Percentiles rank a stretch among this genome's conserved stretches.
These are phyloP conservation scores for Cordilura impudica DNA, from an alignment of 2,888 invertebrate genomes.

Conservation along the genomic window DNA sequence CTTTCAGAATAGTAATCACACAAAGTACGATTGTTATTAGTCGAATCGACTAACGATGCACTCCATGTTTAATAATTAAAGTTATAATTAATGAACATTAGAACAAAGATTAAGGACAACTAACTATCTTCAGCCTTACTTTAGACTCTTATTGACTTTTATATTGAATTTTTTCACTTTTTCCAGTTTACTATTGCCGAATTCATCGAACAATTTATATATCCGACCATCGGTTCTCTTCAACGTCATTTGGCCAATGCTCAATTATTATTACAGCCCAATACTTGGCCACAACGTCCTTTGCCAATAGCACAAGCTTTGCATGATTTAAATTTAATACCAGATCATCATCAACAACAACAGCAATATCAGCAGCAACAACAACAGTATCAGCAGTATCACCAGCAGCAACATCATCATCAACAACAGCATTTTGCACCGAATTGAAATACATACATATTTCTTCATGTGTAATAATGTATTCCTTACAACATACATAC, in stretches of 20 bases:
- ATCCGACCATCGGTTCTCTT: constrained; percentile 79
- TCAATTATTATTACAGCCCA: constrained; percentile 78
- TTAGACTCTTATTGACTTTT: neutral
- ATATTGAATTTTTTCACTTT: neutral
- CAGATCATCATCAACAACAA: constrained; percentile 51
- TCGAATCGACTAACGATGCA: too few species aligned
- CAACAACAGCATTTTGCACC: constrained; percentile 31
- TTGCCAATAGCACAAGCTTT: constrained; percentile 77
- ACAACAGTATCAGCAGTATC: constrained; percentile 26
- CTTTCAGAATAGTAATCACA: too few species aligned
- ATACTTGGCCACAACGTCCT: constrained; percentile 82
- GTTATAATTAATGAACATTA: too few species aligned
- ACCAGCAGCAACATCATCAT: constrained; percentile 13
- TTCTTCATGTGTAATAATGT: constrained; percentile 9
- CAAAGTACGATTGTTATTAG: too few species aligned
- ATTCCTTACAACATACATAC: neutral
- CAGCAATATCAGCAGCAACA: constrained; percentile 30
- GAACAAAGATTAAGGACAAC: too few species aligned
- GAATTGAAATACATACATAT: constrained; percentile 33
- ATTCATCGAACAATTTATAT: constrained; percentile 84
- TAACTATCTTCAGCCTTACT: too few species aligned
- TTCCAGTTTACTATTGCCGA: constrained; percentile 79
- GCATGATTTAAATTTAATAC: constrained; percentile 67
- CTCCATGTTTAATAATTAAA: too few species aligned
- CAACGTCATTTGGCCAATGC: constrained; percentile 80